Evolutionary conservation across 2,888 invertebrate species (phyloP), one percentile per base, ranked within the genome.

Genomic region (Xestia xanthographa): DNA sequence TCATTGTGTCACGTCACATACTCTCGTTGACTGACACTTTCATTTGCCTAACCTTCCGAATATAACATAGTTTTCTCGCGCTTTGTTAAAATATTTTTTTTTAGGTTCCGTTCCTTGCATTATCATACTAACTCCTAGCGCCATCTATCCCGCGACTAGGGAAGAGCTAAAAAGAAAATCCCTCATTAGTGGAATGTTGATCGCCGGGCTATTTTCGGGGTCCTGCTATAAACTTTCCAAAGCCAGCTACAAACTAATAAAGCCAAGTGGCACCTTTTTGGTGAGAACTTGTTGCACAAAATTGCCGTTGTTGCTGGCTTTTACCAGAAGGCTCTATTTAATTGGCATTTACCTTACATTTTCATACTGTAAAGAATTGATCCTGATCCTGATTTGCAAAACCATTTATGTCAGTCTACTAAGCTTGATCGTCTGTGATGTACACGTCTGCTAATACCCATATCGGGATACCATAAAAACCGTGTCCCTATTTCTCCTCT

Each of bases 171-270:
- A n/a, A n/a, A n/a, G n/a, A n/a, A n/a, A n/a, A n/a, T n/a, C n/a
- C n/a, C n/a, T n/a, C n/a, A n/a, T 78, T 77, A 43, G 41, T 9
- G 12, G 17, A 50, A 73, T 26, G 9, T 45, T 20, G 11, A 56
- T 56, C 29, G 38, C 11, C 41, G 22, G 9, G 9, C 29, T 60
- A 60, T 29, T 60, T 58, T 17, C 8, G 56, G 26, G 26, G 17
- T 26, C 6, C 3, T 29, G 56, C 56, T 14, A 29, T 58, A 58
- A 58, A 58, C 8, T 58, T 14, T 26, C 26, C 14, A 26, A 56
- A 53, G 53, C n/a, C 53, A n/a, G 14, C 12, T 14, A 29, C 58
- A 29, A 29, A 58, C 14, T n/a, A 53, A 56, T 14, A 26, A 56
- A 53, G n/a, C n/a, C 12, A n/a, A 14, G 4, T 58, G 4, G 17